These are phyloP conservation scores for Platycheirus rosarum DNA, from an alignment of 2,888 invertebrate species.

Conservation along the genomic window DNA sequence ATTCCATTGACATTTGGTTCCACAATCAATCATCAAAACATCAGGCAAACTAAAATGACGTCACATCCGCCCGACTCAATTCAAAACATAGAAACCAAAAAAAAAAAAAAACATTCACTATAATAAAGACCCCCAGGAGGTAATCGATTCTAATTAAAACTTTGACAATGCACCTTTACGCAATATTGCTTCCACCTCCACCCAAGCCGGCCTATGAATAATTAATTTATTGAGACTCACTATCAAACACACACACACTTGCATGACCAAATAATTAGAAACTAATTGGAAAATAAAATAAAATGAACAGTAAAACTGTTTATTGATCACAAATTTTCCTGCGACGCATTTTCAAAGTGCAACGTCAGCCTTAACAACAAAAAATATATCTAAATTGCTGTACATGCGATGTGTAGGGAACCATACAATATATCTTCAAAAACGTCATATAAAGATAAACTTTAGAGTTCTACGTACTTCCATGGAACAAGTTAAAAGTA, in stretches of 20 bases:
- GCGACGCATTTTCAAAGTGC: too few relatives aligned
- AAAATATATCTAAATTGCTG: too few relatives aligned
- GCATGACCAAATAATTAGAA: background rate
- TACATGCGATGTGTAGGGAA: background rate
- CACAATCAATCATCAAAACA: constrained; percentile 2
- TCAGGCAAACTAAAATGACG: constrained; percentile 13
- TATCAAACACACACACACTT: background rate
- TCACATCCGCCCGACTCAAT: constrained; percentile 48
- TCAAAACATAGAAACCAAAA: constrained; percentile 19
- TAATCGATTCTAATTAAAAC: constrained; percentile 68
- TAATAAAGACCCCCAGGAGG: constrained; percentile 30
- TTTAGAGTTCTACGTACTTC: constrained; percentile 1
- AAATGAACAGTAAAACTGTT: constrained; percentile 11
- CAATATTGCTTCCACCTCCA: constrained; percentile 33
- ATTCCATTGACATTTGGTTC: background rate
- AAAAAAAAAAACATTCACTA: constrained; percentile 2
- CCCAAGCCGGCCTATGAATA: constrained; percentile 45
- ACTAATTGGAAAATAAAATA: background rate
- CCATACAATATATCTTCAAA: background rate
- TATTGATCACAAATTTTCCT: constrained; percentile 41
- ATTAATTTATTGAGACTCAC: constrained; percentile 48
- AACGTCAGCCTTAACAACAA: background rate
- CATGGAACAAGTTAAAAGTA: background rate
- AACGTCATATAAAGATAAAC: background rate
- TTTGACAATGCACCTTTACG: constrained; percentile 63